phyloP scores from a whole-genome alignment of 2,113 vertebrate genomes.

The Corynorhinus townsendii region DNA sequence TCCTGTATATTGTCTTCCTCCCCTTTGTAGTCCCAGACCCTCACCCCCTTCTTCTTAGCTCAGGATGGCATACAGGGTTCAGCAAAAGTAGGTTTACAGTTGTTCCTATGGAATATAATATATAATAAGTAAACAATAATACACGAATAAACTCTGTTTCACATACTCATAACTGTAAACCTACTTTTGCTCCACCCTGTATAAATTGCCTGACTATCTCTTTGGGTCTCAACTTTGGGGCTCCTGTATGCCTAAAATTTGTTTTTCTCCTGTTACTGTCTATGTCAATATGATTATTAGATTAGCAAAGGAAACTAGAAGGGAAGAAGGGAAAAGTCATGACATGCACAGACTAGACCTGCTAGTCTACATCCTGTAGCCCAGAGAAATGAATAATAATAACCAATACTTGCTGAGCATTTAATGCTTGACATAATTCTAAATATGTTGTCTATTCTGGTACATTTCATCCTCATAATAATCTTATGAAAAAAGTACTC shows the following conservation, averaged over 20 bases:
- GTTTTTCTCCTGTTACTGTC: not conserved
- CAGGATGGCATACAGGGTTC: not conserved
- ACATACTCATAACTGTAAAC: not conserved
- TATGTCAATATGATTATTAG: not conserved
- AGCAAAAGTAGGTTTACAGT: not conserved
- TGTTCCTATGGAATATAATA: not conserved
- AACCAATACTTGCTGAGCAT: not conserved
- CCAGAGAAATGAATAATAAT: not conserved
- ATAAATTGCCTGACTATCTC: not conserved
- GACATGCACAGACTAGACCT: not conserved
- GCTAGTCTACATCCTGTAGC: too few relatives aligned
- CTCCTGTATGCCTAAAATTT: not conserved
- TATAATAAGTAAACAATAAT: not conserved
- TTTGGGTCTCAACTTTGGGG: not conserved
- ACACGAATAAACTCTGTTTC: not conserved
- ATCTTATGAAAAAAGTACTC: not conserved
- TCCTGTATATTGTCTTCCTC: not conserved
- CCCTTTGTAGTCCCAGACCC: too few relatives aligned
- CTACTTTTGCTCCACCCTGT: not conserved
- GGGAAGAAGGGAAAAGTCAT: not conserved
- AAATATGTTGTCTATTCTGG: not conserved
- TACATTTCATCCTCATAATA: not conserved
- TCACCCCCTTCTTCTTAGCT: not conserved
- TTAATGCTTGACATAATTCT: not conserved
- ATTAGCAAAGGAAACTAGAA: not conserved